Percentiles rank a stretch among this genome's conserved stretches.
Evolutionary conservation across 2,888 invertebrate genomes (phyloP).

Genomic region (Agapostemon virescens): DNA sequence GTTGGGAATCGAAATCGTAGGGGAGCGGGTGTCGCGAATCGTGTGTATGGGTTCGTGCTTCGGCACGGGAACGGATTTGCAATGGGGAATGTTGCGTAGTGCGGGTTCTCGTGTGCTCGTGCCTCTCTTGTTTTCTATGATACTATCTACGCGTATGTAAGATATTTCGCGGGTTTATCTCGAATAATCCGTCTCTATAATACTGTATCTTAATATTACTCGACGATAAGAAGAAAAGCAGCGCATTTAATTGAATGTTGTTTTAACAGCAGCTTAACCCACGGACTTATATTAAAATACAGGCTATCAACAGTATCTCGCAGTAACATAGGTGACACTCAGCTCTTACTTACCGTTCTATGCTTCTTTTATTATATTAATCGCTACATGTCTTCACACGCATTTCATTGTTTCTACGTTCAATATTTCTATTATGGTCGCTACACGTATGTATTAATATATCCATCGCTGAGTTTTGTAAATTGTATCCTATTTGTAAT

Average conservation of each 20-base stretch:
- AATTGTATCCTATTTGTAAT: conserved; percentile 31
- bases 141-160: background rate
- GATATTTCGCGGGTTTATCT: background rate
- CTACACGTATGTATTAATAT: conserved; percentile 13
- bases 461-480: conserved; percentile 29
- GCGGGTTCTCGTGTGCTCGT: conserved; percentile 32
- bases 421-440: conserved; percentile 25
- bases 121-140: conserved; percentile 18
- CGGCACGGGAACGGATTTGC: conserved; percentile 33
- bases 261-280: conserved; percentile 80
- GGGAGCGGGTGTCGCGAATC: background rate
- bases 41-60: conserved; percentile 25
- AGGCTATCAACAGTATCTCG: conserved; percentile 77
- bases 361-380: conserved; percentile 63
- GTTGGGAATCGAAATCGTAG: background rate
- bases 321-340: conserved; percentile 79
- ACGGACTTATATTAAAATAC: conserved; percentile 78
- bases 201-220: conserved; percentile 14
- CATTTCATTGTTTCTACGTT: conserved; percentile 47
- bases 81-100: conserved; percentile 28
- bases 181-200: conserved; percentile 10
- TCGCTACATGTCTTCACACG: conserved; percentile 50
- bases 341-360: conserved; percentile 70
- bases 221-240: conserved; percentile 49
- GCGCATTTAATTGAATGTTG: conserved; percentile 75